A percentile compares a stretch with the other conserved stretches of the same genome.
phyloP scores from a whole-genome alignment of 1,140 invertebrate genomes.

The Lycorma delicatula region DNA sequence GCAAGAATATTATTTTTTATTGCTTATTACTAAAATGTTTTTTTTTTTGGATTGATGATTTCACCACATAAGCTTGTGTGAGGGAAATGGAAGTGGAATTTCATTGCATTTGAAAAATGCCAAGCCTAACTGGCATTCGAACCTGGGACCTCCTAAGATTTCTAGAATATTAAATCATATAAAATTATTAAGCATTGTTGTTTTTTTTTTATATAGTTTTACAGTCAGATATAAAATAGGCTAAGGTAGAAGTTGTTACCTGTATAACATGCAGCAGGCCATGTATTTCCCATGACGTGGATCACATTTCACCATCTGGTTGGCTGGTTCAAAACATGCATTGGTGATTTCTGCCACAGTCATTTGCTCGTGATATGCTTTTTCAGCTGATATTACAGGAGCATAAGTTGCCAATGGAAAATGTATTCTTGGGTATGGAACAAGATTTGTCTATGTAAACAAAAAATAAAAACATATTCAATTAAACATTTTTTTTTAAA shows the following conservation, averaged over 20 bases:
- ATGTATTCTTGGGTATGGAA: constrained; percentile 75
- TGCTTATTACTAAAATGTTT: too few relatives aligned
- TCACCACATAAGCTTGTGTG: too few relatives aligned
- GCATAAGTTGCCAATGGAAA: constrained; percentile 77
- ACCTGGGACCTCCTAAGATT: too few relatives aligned
- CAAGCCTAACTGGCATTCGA: too few relatives aligned
- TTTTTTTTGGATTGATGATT: too few relatives aligned
- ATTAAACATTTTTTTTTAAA: background rate
- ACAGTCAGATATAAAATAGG: background rate
- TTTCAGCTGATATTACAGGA: constrained; percentile 75
- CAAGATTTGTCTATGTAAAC: constrained; percentile 72
- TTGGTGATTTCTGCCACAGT: constrained; percentile 81
- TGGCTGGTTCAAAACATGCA: constrained; percentile 68
- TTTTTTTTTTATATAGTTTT: too few relatives aligned
- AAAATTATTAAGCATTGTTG: too few relatives aligned
- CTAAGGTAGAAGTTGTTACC: constrained; percentile 13
- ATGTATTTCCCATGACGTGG: constrained; percentile 84
- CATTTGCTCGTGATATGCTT: constrained; percentile 76
- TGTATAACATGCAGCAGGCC: constrained; percentile 75
- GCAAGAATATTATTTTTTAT: too few relatives aligned
- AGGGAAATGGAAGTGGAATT: too few relatives aligned
- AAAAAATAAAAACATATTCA: background rate
- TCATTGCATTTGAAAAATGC: too few relatives aligned
- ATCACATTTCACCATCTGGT: constrained; percentile 92
- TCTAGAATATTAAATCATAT: too few relatives aligned